Base-by-base conservation (phyloP, 2,797 vertebrate species). In the Cossypha caffra region DNA sequence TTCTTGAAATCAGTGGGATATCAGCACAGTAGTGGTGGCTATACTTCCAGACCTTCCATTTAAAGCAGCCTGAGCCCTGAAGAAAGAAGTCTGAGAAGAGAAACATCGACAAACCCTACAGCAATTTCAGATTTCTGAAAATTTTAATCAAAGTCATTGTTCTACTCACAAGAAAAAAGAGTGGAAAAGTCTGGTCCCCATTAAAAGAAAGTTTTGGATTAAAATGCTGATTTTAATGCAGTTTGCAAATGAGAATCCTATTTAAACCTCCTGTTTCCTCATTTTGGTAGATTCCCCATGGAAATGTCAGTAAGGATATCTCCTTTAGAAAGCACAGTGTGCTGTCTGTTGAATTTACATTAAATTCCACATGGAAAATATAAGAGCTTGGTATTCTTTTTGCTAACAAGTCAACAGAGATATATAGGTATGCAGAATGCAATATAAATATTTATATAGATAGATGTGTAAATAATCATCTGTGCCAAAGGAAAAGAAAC, bases 181-280 rank as follows among this genome's bases (percentile, higher is more conserved):
- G 37, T 4, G 31, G 52, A 71, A 93, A 94, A 93, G 86, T 77
- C 87, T 86, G 61, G 2, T n/a, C 45, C 24, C 17, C n/a, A 21
- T 71, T 90, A 38, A 63, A 42, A 64, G 48, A 74, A 68, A 31
- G 18, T 5, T 74, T 37, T 61, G 18, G 13, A 63, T 71, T 77
- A 68, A 90, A 85, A 83, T 38, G 40, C 10, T 1, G 1, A 58
- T 87, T 93, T 89, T 74, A 83, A 52, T 57, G 26, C 14, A n/a
- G 28, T 57, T 91, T 89, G 67, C 72, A 82, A 74, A 77, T 25
- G 23, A 74, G 69, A 93, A 80, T 79, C 62, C 38, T 83, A 64
- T 91, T 89, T 94, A 83, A 93, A 93, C n/a, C 38, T 80, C 45
- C 43, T 9, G 10, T 74, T 93, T 92, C 61, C 64, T 94, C 52